Percentiles rank a stretch among this genome's conserved stretches.
Conservation (phyloP, 2,888 invertebrate species). For the Masnerella sp. region DNA sequence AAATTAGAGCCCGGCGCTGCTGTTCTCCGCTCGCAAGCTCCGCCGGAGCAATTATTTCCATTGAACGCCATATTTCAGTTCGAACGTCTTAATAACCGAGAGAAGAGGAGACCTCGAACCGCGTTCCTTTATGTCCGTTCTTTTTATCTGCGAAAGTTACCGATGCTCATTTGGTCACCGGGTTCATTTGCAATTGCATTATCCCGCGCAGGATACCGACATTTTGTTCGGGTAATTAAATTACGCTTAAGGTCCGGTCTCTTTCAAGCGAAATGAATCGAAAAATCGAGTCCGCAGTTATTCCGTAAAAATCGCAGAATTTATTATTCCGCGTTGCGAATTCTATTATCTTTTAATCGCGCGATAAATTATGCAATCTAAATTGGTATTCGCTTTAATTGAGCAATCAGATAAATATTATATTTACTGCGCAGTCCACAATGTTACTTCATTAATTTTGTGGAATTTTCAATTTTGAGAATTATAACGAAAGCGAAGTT, state of each 20-base stretch:
- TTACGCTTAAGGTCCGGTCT: not conserved
- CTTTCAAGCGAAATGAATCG: too few relatives aligned
- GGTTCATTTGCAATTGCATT: constrained; percentile 13
- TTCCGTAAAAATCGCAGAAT: too few relatives aligned
- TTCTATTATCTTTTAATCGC: too few relatives aligned
- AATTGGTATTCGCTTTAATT: too few relatives aligned
- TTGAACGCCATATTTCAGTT: constrained; percentile 74
- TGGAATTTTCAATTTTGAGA: too few relatives aligned
- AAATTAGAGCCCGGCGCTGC: constrained; percentile 65
- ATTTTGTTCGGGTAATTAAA: not conserved
- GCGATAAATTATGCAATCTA: too few relatives aligned
- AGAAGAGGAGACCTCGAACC: constrained; percentile 28
- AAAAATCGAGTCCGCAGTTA: too few relatives aligned
- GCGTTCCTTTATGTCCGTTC: constrained; percentile 6
- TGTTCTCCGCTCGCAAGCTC: constrained; percentile 41
- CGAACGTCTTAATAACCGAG: constrained; percentile 75
- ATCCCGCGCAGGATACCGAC: not conserved
- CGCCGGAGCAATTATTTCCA: constrained; percentile 71
- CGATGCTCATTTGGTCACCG: constrained; percentile 3
- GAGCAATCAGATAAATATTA: too few relatives aligned
- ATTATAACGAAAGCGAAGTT: too few relatives aligned
- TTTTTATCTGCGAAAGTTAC: constrained; percentile 19
- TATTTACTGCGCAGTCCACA: too few relatives aligned
- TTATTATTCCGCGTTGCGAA: too few relatives aligned
- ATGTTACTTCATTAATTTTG: too few relatives aligned